Base-by-base conservation (phyloP, 64 coral and sea anemone genomes). In the Pocillopora verrucosa region DNA sequence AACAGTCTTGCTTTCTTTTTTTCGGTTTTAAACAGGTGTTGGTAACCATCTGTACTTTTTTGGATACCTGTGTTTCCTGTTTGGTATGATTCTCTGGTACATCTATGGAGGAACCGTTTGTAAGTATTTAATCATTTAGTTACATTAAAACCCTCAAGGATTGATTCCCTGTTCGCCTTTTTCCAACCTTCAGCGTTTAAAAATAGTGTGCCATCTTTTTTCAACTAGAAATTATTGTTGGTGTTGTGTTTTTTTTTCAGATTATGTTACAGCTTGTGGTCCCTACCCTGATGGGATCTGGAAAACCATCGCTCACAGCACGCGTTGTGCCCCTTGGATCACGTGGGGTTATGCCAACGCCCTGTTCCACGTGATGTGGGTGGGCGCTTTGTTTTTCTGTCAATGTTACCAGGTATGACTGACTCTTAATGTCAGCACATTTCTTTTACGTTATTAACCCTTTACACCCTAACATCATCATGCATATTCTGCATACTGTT, bases 51-150 rank as follows among this genome's bases (percentile, higher is more conserved):
- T 92, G 67, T 92, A 80, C 80, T 96, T 96, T 58, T 89, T 96
- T 69, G 86, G 90, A 60, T 96, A 96, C 82, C 76, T 96, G 94
- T 96, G 92, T 92, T 96, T 96, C 80, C 87, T 96, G 86, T 96
- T 92, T 73, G 59, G 67, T 60, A 92, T 92, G 90, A 80, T 96
- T 30, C 87, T 89, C 26, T 92, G 86, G 90, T 96, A 96, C 56
- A 87, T 92, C 63, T 92, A 92, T 80, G 94, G 87, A 34, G 87
- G 85, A 14, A 67, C 89, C 34, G 94, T 96, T 24, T 96, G 94
- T 96, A 86, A 96, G 94, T 92, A 19, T 56, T 26, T 17, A 13
- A 16, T 75, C 13, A 16, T 24, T 41, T 16, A 12, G n/a, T 10
- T 30, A 13, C 11, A 25, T 80, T 56, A 11, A 15, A 60, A 59